Base-by-base conservation (phyloP, 2,113 vertebrate species). In the Patagioenas fasciata region DNA sequence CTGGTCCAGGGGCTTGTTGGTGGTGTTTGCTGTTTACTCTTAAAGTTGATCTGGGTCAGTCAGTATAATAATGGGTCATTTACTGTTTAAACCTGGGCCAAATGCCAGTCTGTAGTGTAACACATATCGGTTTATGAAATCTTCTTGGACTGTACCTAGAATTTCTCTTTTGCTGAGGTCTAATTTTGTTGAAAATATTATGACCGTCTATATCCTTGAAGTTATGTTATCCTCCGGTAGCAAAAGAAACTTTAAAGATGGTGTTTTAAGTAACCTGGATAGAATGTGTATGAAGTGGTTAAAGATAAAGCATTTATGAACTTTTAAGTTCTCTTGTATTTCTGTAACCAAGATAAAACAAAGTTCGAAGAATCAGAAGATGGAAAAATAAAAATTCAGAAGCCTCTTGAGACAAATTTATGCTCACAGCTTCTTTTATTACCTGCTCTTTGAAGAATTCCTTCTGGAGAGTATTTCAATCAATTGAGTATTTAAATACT, bases 1-100 rank as follows among this genome's bases (percentile, higher is more conserved):
- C 75, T 69, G 1, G 0, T 17, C n/a, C 2, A 1, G 32, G 38
- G 9, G 2, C 54, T 60, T 74, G 51, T 71, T 56, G 40, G 0
- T 65, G 50, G 34, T 12, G 29, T 9, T 25, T 9, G 3, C 5
- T 31, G 13, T 44, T 70, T 40, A 6, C 20, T 64, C 47, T 60
- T 8, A 11, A 80, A 61, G 28, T 20, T 13, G 47, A 32, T 25
- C 13, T n/a, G 1, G 11, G 51, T 44, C 54, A 32, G 12, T 62
- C n/a, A 64, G 14, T 42, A 20, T 38, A 19, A 36, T 47, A 12
- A 3, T 51, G 47, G 51, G 32, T 66, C 61, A 21, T 4, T 21
- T 19, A 4, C 54, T 40, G 38, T 61, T 77, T 40, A 60, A 71
- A 66, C 10, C 20, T 5, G 3, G 47, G 77, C 11, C 47, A 71